Base-by-base conservation (phyloP, 2,888 invertebrate genomes). In the Drosophila limbata region DNA sequence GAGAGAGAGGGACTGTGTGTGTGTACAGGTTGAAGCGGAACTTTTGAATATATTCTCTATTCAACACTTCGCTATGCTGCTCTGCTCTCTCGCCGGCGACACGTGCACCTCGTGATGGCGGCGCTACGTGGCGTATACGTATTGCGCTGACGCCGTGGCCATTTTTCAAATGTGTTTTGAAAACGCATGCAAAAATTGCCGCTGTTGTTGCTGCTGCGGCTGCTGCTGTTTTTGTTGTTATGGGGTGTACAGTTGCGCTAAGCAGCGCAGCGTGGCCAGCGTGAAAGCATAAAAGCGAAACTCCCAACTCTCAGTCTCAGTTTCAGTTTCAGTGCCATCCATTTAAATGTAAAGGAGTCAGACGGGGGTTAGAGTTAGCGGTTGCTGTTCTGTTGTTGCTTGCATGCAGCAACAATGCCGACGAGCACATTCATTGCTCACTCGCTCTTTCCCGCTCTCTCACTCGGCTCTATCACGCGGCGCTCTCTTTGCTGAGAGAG, bases 111-210 rank as follows among this genome's bases (percentile, higher is more conserved):
- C 50, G 52, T 19, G 48, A 39, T 81, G 79, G 67, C 77, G 81
- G 74, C 40, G 50, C 73, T 65, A 83, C 81, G 70, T 84, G 78
- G 76, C 84, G 85, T 84, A 85, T 84, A 85, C 85, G 73, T 85
- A 84, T 81, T 85, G 83, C 79, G 84, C 85, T 79, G 85, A 85
- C 85, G 79, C 85, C 76, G 84, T 84, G 57, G 84, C 81, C 83
- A 81, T 83, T 83, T 81, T 81, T 33, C 68, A 74, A 83, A 83
- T 81, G 63, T 80, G 70, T 74, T 82, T 69, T 68, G 72, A 68
- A 82, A 84, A 84, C 83, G 81, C 84, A 84, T 81, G 80, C 82
- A 77, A 74, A 64, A 60, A 8, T 39, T 50, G 42, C n/a, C 21
- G 48, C 60, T 55, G 19, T 44, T 28, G 37, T 63, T 73, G 55